phyloP scores from a whole-genome alignment of 2,888 invertebrate species.

The Thyatira batis region DNA sequence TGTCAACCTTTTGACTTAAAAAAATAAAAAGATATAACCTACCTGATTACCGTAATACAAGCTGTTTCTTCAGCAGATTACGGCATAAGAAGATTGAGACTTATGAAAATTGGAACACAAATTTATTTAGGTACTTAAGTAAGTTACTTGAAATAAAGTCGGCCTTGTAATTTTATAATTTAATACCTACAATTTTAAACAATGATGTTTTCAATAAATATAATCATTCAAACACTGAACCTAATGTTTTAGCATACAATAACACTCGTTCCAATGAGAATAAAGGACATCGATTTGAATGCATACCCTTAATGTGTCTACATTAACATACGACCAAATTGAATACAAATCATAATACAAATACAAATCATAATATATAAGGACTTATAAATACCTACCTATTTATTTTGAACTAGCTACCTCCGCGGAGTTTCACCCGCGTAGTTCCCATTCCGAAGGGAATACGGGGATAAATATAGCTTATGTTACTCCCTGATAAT shows the following conservation, averaged over 20 bases:
- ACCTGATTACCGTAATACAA: too few species aligned
- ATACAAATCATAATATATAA: constrained; percentile 4
- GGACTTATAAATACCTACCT: neutral
- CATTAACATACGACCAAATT: constrained; percentile 13
- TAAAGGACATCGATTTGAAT: constrained; percentile 33
- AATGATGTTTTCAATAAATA: constrained; percentile 6
- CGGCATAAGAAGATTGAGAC: too few species aligned
- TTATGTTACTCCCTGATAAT: too few species aligned
- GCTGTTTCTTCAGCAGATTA: too few species aligned
- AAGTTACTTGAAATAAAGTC: neutral
- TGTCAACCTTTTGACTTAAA: too few species aligned
- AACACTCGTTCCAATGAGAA: constrained; percentile 37
- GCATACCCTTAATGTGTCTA: constrained; percentile 8
- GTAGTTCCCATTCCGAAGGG: too few species aligned
- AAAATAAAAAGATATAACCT: too few species aligned
- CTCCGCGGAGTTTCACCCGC: too few species aligned
- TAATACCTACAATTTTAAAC: neutral
- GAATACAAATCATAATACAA: constrained; percentile 3
- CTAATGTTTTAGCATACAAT: constrained; percentile 49
- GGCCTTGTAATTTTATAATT: neutral
- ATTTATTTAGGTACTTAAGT: too few species aligned
- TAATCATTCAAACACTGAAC: constrained; percentile 36
- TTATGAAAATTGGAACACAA: too few species aligned
- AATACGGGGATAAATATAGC: too few species aligned
- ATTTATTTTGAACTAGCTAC: neutral